Evolutionary conservation across 2,113 vertebrate species (phyloP), one percentile per base, ranked within the genome.

Genomic region (human (Homo sapiens)): DNA sequence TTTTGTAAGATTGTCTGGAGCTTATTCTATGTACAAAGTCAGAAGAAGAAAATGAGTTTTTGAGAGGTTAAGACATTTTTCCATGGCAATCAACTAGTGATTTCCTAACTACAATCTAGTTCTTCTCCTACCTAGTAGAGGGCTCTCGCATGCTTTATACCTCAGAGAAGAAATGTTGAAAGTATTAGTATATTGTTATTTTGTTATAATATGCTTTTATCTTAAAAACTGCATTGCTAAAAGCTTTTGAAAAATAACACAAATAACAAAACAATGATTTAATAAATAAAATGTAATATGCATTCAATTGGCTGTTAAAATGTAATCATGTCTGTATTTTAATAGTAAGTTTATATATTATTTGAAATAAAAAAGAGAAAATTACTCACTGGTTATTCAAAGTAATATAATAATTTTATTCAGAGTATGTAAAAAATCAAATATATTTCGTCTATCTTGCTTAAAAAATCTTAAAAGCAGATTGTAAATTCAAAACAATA

Each of bases 301-400:
- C 3, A 70, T 50, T 76, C 22, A 9, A 43, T 80, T 84, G 78
- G 5, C 30, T 79, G 27, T 70, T 79, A 91, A 79, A 78, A 68
- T 66, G 4, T 68, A 90, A 94, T 23, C 52, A 20, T 2, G 16
- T 50, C 0, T 68, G 8, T 85, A 80, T 85, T 85, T 61, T 12
- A 45, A 84, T 22, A 59, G 2, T 50, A 50, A 72, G 4, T 66
- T 73, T 40, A 68, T 79, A 50, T 27, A 88, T 92, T 82, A 22
- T 59, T 96, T 89, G 3, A 89, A 96, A 76, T 88, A 43, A 76
- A 66, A 48, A 92, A 43, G 43, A 27, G 22, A 72, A 93, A 86
- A 88, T 35, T 38, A 22, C 3, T 25, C 59, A 83, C 25, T 59
- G 27, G 45, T 80, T 1, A 85, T 80, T 85, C 52, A 55, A 55